phyloP scores from a whole-genome alignment of 2,113 vertebrate genomes.

The Nipponia nippon region DNA sequence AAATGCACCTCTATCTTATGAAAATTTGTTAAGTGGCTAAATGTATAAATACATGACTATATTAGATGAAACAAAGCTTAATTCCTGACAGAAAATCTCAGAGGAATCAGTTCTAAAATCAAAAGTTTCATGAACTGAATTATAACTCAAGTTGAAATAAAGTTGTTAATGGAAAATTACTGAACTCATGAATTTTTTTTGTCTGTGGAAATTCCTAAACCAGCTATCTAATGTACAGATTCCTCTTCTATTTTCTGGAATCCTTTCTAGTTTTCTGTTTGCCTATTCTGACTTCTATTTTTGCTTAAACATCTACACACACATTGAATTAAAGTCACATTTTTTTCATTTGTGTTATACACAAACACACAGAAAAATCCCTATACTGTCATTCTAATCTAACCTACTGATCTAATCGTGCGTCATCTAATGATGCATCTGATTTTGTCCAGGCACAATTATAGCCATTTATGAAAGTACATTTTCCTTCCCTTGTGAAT shows the following conservation, averaged over 20 bases:
- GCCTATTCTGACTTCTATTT: not conserved
- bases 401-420: not conserved
- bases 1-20: not conserved
- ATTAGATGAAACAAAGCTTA: not conserved
- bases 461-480: not conserved
- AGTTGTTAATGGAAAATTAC: not conserved
- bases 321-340: not conserved
- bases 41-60: not conserved
- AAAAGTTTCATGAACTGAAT: not conserved
- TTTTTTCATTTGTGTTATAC: not conserved
- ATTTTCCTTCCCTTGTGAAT: not conserved
- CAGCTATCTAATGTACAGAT: not conserved
- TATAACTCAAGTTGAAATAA: not conserved
- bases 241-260: not conserved
- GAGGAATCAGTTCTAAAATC: not conserved
- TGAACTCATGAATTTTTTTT: not conserved
- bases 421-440: not conserved
- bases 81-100: not conserved
- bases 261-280: not conserved
- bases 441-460: not conserved
- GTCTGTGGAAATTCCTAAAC: not conserved
- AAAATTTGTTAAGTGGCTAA: not conserved
- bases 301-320: not conserved
- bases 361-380: not conserved
- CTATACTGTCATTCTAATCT: not conserved